phyloP scores from a whole-genome alignment of 2,888 invertebrate genomes.

The Harpalus rufipes region DNA sequence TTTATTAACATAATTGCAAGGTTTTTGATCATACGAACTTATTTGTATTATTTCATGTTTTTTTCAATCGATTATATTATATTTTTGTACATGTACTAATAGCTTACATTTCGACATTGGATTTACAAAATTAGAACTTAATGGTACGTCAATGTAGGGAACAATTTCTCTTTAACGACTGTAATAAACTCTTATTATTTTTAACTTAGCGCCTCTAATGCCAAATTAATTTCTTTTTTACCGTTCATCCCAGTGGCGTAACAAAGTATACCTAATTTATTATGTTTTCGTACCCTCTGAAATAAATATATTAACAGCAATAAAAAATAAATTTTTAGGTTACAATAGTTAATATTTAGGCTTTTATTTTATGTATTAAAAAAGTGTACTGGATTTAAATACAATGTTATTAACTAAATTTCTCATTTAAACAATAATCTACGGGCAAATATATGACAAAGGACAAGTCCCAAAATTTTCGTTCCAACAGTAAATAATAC shows the following conservation, averaged over 20 bases:
- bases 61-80: background rate
- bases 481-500: too few relatives aligned
- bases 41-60: background rate
- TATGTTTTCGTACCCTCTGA: too few relatives aligned
- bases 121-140: background rate
- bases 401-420: too few relatives aligned
- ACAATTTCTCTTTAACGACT: constrained; percentile 5
- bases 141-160: background rate
- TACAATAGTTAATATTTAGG: too few relatives aligned
- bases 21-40: background rate
- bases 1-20: constrained; percentile 36
- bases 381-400: too few relatives aligned
- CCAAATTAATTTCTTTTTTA: constrained; percentile 26
- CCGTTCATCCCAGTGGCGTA: constrained; percentile 18
- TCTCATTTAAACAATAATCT: too few relatives aligned
- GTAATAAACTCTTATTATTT: constrained; percentile 20
- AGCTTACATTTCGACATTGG: background rate
- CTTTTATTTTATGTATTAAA: too few relatives aligned
- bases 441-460: too few relatives aligned
- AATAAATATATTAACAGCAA: too few relatives aligned
- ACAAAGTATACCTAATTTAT: background rate
- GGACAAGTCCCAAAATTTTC: too few relatives aligned
- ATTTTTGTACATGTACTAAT: background rate
- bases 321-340: too few relatives aligned
- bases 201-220: constrained; percentile 21